Percentiles rank a stretch among this genome's conserved stretches.
Conservation (phyloP, 1,140 invertebrate genomes). For the Propsilocerus akamusi region DNA sequence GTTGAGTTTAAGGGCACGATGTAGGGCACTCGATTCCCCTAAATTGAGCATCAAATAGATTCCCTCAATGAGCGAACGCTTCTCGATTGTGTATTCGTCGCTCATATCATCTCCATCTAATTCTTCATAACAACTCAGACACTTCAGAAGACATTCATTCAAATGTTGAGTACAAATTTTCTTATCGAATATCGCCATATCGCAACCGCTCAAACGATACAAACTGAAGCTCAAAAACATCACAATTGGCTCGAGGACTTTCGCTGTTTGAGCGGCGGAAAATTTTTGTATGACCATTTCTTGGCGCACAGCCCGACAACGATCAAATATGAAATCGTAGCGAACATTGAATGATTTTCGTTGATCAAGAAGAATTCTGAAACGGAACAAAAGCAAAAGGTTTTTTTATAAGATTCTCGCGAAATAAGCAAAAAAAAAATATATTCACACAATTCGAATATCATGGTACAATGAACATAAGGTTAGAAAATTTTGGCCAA, state of each 20-base stretch:
- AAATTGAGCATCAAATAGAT: slow-evolving; percentile 34
- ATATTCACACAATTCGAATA: too few relatives aligned
- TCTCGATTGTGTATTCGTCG: slow-evolving; percentile 6
- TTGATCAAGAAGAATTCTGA: slow-evolving; percentile 28
- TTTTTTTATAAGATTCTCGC: too few relatives aligned
- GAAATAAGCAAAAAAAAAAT: too few relatives aligned
- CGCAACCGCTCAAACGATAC: slow-evolving; percentile 32
- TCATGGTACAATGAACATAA: background rate
- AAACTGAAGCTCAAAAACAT: slow-evolving; percentile 44
- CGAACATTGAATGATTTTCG: slow-evolving; percentile 31
- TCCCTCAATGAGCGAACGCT: slow-evolving; percentile 24
- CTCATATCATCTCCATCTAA: slow-evolving; percentile 12
- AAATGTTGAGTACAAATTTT: slow-evolving; percentile 37
- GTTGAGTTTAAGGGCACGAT: slow-evolving; percentile 19
- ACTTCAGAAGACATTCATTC: slow-evolving; percentile 33
- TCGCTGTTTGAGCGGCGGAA: slow-evolving; percentile 25
- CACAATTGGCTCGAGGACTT: slow-evolving; percentile 42
- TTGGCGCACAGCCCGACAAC: slow-evolving; percentile 49
- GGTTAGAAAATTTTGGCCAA: background rate
- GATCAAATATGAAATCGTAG: slow-evolving; percentile 60
- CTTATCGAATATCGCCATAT: slow-evolving; percentile 30
- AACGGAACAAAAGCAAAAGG: slow-evolving; percentile 8
- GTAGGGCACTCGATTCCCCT: slow-evolving; percentile 24
- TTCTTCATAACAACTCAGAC: slow-evolving; percentile 34
- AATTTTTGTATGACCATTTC: slow-evolving; percentile 54